Evolutionary conservation across 2,113 vertebrate genomes (phyloP).

Genomic region (Pterophyllum scalare): DNA sequence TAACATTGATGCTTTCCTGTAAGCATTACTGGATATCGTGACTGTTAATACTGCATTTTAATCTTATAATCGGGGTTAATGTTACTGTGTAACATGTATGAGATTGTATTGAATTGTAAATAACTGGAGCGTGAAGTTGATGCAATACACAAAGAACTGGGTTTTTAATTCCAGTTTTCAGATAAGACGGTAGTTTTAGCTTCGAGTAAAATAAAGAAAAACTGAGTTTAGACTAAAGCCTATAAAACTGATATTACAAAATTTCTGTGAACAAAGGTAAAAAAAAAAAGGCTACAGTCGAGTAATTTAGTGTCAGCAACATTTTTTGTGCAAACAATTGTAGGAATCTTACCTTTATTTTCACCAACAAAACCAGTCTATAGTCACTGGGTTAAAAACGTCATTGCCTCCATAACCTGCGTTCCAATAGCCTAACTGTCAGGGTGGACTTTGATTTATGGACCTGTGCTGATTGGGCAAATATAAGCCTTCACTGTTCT

Average conservation of each 20-base stretch:
- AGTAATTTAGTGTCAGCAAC: neutral
- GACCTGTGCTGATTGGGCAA: conserved; percentile 11
- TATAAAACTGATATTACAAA: neutral
- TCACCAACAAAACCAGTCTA: neutral
- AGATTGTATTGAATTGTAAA: accelerated
- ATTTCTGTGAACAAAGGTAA: neutral
- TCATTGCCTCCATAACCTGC: neutral
- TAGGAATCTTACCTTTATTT: neutral
- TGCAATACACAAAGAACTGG: neutral
- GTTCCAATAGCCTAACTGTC: neutral
- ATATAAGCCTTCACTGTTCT: conserved; percentile 16
- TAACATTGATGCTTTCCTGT: neutral
- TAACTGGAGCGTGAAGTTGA: accelerated
- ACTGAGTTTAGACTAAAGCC: neutral
- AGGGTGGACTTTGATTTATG: conserved; percentile 9
- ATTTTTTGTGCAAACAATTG: neutral
- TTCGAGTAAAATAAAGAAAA: neutral
- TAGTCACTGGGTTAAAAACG: neutral
- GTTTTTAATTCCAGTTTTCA: neutral
- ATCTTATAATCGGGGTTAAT: conserved; percentile 13
- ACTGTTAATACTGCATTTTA: neutral
- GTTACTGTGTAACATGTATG: neutral
- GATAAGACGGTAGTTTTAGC: neutral
- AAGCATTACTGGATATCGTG: neutral
- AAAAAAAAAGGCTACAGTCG: neutral